Evolutionary conservation across 1,140 invertebrate species (phyloP), one percentile per base, ranked within the genome.

Genomic region (Tetramorium parvispinum): DNA sequence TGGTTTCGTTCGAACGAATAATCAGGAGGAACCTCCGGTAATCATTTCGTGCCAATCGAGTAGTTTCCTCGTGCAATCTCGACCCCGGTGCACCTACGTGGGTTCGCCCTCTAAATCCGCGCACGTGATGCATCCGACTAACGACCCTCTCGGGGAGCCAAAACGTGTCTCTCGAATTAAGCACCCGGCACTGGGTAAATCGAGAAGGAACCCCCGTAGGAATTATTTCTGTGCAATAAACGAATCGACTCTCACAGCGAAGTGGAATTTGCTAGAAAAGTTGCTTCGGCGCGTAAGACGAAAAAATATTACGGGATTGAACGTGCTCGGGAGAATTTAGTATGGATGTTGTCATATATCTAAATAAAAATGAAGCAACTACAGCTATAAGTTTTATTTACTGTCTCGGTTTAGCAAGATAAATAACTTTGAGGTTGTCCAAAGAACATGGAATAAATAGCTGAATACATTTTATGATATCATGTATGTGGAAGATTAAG

Each of bases 41-140:
- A 81, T 85, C 76, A 85, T 85, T 79, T 85, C 51, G 76, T 66
- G 85, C 77, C 85, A 57, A 85, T 85, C 85, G 85, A 81, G 61
- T 68, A 85, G 73, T 68, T 85, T 82, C 51, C 61, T 81, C 51
- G 61, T 49, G 68, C 79, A 83, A 83, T 83, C 79, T 83, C 77
- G 49, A 49, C 11, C 27, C 46, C 11, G 63, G 46, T 40, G 27
- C 83, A 85, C 49, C 63, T 57, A 43, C 63, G 63, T 81, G 37
- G 75, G 37, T 65, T 57, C 85, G n/a, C 46, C 76, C 85, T 82
- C 78, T 81, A 82, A 85, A 81, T 85, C 76, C 49, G 63, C 77
- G 76, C 76, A 82, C 85, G 85, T 79, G 57, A 85, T 85, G 76
- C 85, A 81, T 73, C 43, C 85, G 40, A 59, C 61, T 85, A 85